phyloP scores from a whole-genome alignment of 2,113 vertebrate genomes.

The Oreamnos americanus region DNA sequence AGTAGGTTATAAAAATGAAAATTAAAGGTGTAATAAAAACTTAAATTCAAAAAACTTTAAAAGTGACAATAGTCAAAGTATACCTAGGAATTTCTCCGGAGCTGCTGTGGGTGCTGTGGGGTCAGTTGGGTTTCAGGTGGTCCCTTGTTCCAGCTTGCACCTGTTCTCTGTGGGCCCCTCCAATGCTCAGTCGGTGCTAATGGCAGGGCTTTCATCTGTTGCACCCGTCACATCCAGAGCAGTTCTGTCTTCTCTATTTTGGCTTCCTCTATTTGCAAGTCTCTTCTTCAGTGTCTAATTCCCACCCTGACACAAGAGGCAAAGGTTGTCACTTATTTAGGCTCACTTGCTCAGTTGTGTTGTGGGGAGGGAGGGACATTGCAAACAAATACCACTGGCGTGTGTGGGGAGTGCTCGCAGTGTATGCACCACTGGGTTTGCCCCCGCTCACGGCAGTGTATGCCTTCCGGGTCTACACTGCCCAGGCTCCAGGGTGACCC shows the following conservation, averaged over 20 bases:
- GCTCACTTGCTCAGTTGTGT: not conserved
- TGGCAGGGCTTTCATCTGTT: not conserved
- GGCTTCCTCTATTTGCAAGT: not conserved
- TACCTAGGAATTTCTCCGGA: not conserved
- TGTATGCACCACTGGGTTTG: not conserved
- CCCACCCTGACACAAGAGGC: not conserved
- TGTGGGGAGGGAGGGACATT: not conserved
- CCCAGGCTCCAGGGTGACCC: not conserved
- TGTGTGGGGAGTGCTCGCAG: not conserved
- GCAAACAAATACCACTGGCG: not conserved
- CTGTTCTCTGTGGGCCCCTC: not conserved
- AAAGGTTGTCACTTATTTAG: not conserved
- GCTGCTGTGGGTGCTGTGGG: not conserved
- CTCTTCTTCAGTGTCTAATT: not conserved
- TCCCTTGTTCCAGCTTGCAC: not conserved
- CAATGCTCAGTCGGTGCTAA: not conserved
- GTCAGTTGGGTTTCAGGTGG: not conserved
- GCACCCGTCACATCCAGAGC: not conserved
- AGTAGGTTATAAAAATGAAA: not conserved
- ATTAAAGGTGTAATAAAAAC: not conserved
- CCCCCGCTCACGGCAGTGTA: fast-evolving
- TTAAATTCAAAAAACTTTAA: not conserved
- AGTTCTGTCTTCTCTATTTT: not conserved
- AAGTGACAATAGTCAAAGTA: not conserved
- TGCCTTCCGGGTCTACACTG: not conserved